Base-by-base conservation (phyloP, 2,888 invertebrate genomes). In the Sphinx pinastri region DNA sequence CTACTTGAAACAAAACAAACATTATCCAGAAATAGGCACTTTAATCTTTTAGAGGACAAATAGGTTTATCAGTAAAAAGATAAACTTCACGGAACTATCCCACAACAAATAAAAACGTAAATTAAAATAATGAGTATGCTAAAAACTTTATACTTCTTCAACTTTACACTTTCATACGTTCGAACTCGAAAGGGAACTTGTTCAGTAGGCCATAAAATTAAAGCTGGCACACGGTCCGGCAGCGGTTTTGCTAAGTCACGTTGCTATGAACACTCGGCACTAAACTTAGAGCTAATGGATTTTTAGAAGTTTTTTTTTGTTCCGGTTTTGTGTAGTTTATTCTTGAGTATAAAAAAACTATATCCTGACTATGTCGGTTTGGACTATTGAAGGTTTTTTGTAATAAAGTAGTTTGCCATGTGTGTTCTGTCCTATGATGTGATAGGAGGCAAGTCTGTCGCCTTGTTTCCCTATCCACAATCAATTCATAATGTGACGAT, bases 211-310 rank as follows among this genome's bases (percentile, higher is more conserved):
- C 59, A 51, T 60, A 60, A 68, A 60, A 68, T 68, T 59, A 68
- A 52, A 60, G 25, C 38, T 60, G 14, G 63, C 63, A 19, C 19
- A 13, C 47, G 52, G 51, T 38, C 38, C 52, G 38, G 38, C 12
- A 52, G 16, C 59, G 49, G 51, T 59, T 68, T 68, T 38, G 68
- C 68, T 47, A 58, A 68, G 52, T 68, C 38, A 52, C 59, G 38
- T 38, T 60, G 16, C 38, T 68, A 63, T 47, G 47, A 63, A 49
- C 19, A 63, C 49, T 58, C 14, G 12, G 19, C 13, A 13, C 19
- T 49, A 47, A 49, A 63, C 19, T 55, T 19, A 63, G 12, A 49
- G 19, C 63, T 49, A 49, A 49, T 63, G 19, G 63, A 5, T 47
- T 60, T 60, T 45, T 6, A 4, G 0, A 5, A 57, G 25, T 19